Conservation (phyloP, 2,797 vertebrate species). For the Novumbra hubbsi region DNA sequence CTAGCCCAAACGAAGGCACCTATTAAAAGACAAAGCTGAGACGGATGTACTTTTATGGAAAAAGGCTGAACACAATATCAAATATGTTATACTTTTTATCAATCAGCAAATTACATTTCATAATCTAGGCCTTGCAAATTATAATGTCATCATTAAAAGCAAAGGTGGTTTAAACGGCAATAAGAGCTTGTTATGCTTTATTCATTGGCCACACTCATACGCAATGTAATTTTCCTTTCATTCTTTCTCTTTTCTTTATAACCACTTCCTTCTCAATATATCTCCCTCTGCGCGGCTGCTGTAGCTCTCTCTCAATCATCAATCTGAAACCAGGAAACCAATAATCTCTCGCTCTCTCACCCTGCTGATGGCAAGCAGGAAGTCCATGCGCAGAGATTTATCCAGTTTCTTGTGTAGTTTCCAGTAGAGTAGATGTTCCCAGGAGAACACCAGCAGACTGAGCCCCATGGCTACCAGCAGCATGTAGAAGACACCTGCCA, state of each 20-base stretch:
- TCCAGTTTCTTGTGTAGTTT: slow-evolving; percentile 87
- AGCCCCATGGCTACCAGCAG: slow-evolving; percentile 98
- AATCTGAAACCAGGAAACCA: slow-evolving; percentile 30
- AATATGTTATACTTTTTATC: no score
- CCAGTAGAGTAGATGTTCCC: slow-evolving; percentile 98
- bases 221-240: no score
- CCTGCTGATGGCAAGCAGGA: slow-evolving; percentile 93
- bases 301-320: slow-evolving; percentile 11
- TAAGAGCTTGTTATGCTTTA: not conserved
- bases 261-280: not conserved
- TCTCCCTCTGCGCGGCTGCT: not conserved
- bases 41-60: no score
- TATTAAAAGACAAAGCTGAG: no score
- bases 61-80: no score
- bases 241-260: not conserved
- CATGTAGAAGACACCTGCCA: slow-evolving; percentile 99
- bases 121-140: not conserved
- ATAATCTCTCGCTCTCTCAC: slow-evolving; percentile 63
- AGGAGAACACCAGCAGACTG: slow-evolving; percentile 94
- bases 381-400: slow-evolving; percentile 85
- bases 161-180: not conserved
- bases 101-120: no score
- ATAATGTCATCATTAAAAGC: slow-evolving; percentile 5
- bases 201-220: not conserved
- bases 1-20: no score